phyloP scores from a whole-genome alignment of 2,888 invertebrate genomes.

The Villa cingulata region DNA sequence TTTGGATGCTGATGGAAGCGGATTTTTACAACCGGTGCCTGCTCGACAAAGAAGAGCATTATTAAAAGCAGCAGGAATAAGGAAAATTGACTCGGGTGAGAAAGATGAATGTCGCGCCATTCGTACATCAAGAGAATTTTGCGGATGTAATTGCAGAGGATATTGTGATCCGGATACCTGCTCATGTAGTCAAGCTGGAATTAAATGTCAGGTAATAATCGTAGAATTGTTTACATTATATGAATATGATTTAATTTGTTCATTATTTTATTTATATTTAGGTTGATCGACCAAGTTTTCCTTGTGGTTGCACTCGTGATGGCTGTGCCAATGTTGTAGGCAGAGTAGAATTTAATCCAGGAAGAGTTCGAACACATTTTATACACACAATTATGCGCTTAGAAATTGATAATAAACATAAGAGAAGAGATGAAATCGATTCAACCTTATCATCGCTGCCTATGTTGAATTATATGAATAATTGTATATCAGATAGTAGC shows the following conservation, averaged over 20 bases:
- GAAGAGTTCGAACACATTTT: constrained; percentile 89
- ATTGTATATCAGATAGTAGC: not conserved
- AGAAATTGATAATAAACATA: constrained; percentile 74
- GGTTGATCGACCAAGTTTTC: constrained; percentile 90
- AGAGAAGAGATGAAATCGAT: constrained; percentile 24
- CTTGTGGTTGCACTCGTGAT: constrained; percentile 90
- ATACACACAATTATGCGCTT: constrained; percentile 92
- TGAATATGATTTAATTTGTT: not conserved
- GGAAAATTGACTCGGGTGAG: constrained; percentile 84
- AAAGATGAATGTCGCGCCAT: constrained; percentile 91
- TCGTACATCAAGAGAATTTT: constrained; percentile 79
- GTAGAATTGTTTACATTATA: not conserved
- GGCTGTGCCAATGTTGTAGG: constrained; percentile 88
- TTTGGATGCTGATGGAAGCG: constrained; percentile 76
- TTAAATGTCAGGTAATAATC: constrained; percentile 71
- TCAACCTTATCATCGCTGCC: constrained; percentile 4
- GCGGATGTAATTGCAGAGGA: constrained; percentile 85
- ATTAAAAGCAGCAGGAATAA: constrained; percentile 80
- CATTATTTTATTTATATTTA: too few relatives aligned
- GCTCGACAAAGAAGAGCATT: constrained; percentile 79
- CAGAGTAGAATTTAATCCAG: constrained; percentile 91
- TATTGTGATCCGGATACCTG: constrained; percentile 93
- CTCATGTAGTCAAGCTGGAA: constrained; percentile 85
- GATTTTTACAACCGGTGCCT: constrained; percentile 84
- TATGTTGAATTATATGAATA: constrained; percentile 14